Conservation (phyloP, 2,888 invertebrate genomes). For the Electrophaes corylata region DNA sequence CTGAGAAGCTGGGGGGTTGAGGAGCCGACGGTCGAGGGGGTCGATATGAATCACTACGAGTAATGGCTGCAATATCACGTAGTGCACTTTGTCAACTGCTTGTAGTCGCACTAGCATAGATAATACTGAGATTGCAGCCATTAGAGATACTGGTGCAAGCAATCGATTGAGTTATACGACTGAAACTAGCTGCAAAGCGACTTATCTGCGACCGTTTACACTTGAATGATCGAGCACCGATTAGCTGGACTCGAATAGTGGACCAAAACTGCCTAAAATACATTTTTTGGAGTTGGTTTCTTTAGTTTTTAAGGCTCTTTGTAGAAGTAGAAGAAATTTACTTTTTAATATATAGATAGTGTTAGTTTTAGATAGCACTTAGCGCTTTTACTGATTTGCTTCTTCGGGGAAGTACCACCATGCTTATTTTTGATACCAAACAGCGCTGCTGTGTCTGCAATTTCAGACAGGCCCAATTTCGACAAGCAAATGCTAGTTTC, state of each 20-base stretch:
- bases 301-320: too few species aligned
- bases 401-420: too few species aligned
- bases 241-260: slow-evolving; percentile 8
- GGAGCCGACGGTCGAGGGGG: slow-evolving; percentile 55
- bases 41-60: slow-evolving; percentile 82
- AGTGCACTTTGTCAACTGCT: slow-evolving; percentile 84
- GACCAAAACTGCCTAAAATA: slow-evolving; percentile 10
- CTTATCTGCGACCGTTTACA: slow-evolving; percentile 15
- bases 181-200: slow-evolving; percentile 39
- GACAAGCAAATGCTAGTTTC: too few species aligned
- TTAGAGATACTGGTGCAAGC: slow-evolving; percentile 59
- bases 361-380: too few species aligned
- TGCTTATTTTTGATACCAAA: too few species aligned
- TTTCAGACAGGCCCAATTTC: too few species aligned
- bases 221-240: slow-evolving; percentile 16
- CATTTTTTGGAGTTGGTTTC: background rate
- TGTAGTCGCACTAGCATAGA: slow-evolving; percentile 80
- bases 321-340: too few species aligned
- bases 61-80: slow-evolving; percentile 84
- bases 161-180: slow-evolving; percentile 52
- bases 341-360: too few species aligned
- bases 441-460: too few species aligned
- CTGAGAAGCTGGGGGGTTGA: slow-evolving; percentile 62
- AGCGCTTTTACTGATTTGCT: too few species aligned
- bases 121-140: slow-evolving; percentile 73